A percentile compares a stretch with the other conserved stretches of the same genome.
These are phyloP conservation scores for Oegoconia quadripuncta DNA, from an alignment of 2,888 invertebrate genomes.

Conservation along the genomic window DNA sequence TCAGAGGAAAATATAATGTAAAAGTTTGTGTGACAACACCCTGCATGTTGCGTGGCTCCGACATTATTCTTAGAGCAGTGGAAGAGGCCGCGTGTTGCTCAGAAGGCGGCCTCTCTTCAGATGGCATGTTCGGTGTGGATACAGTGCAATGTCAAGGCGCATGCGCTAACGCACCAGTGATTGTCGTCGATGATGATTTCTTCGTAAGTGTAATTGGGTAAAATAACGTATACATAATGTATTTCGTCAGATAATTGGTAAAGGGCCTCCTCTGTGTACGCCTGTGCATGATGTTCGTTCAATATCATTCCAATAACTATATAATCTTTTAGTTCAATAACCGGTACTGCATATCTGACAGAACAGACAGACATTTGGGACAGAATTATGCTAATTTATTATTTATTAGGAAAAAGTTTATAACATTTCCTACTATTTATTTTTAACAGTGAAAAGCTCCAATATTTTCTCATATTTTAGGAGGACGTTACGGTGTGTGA, in stretches of 20 bases:
- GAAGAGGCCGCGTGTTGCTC: constrained; percentile 48
- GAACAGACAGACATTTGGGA: too few relatives aligned
- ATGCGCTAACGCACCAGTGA: constrained; percentile 61
- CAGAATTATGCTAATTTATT: too few relatives aligned
- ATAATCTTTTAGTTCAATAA: too few relatives aligned
- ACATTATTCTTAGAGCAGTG: constrained; percentile 45
- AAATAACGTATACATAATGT: neutral
- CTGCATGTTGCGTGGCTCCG: constrained; percentile 64
- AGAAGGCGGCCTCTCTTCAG: constrained; percentile 45
- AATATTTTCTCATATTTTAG: constrained; percentile 3
- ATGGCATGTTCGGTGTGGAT: constrained; percentile 61
- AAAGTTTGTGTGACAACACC: constrained; percentile 64
- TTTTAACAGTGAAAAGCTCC: too few relatives aligned
- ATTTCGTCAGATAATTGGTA: too few relatives aligned
- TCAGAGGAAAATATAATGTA: constrained; percentile 56
- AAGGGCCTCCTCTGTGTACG: too few relatives aligned
- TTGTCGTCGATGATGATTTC: constrained; percentile 64
- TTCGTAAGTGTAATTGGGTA: constrained; percentile 40
- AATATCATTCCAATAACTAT: too few relatives aligned
- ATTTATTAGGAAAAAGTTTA: too few relatives aligned
- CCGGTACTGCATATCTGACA: too few relatives aligned
- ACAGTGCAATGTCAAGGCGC: constrained; percentile 62
- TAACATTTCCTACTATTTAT: too few relatives aligned
- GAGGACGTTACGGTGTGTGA: constrained; percentile 12
- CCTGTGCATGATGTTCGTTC: too few relatives aligned